A percentile compares a stretch with the other conserved stretches of the same genome.
Evolutionary conservation across 2,888 invertebrate genomes (phyloP).

Genomic region (Microdon myrmicae): DNA sequence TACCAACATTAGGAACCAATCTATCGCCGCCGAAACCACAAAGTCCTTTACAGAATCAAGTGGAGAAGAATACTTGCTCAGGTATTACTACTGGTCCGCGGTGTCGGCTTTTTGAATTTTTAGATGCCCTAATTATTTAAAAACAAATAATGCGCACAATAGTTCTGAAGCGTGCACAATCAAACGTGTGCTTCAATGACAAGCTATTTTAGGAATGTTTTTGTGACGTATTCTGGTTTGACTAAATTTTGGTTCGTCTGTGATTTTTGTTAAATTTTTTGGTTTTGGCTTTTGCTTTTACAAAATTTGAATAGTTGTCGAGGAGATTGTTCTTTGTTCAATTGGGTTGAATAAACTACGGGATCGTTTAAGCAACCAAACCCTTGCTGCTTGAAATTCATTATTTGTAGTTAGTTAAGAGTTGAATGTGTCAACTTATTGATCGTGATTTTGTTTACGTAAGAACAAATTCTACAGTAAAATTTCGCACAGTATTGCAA

Average conservation of each 20-base stretch:
- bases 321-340: slow-evolving; percentile 12
- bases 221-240: slow-evolving; percentile 13
- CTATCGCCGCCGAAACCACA: slow-evolving; percentile 66
- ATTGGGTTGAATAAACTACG: too few species aligned
- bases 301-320: slow-evolving; percentile 25
- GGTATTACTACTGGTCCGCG: too few species aligned
- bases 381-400: too few species aligned
- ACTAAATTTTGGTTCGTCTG: slow-evolving; percentile 8
- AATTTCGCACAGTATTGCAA: too few species aligned
- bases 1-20: slow-evolving; percentile 60
- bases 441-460: too few species aligned
- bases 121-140: slow-evolving; percentile 7
- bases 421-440: too few species aligned
- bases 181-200: slow-evolving; percentile 3
- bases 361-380: too few species aligned
- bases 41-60: slow-evolving; percentile 67
- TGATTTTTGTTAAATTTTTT: slow-evolving; percentile 19
- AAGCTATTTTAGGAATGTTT: slow-evolving; percentile 35
- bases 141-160: slow-evolving; percentile 26
- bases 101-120: too few species aligned
- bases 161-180: background rate
- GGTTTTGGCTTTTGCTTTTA: too few species aligned
- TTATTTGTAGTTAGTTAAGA: too few species aligned
- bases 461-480: too few species aligned
- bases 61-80: slow-evolving; percentile 60